These are phyloP conservation scores for Mesitornis unicolor DNA, from an alignment of 2,113 vertebrate species.

Conservation along the genomic window DNA sequence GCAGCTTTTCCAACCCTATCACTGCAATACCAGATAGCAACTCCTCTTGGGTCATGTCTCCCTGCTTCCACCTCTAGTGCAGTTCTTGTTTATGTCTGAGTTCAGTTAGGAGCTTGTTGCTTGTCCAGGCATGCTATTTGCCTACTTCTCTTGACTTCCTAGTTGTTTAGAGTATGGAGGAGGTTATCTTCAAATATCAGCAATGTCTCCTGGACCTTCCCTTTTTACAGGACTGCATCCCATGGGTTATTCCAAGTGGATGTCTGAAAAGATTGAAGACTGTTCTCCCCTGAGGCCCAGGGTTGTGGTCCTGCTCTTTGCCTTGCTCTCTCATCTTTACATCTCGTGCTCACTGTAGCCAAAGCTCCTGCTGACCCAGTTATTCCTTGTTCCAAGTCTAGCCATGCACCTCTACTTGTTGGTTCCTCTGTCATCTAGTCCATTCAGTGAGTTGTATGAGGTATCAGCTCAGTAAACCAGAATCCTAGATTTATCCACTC, in stretches of 20 bases:
- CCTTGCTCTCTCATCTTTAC: background rate
- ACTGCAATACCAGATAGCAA: background rate
- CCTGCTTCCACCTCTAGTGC: background rate
- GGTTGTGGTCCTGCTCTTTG: background rate
- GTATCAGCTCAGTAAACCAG: background rate
- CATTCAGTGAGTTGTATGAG: background rate
- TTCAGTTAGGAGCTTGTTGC: background rate
- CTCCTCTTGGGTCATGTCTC: background rate
- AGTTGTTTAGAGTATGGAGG: background rate
- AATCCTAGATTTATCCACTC: background rate
- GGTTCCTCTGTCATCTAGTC: background rate
- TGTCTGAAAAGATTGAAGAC: background rate
- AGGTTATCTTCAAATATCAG: rapidly evolving
- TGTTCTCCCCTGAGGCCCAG: background rate
- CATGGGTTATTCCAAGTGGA: background rate
- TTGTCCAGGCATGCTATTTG: background rate
- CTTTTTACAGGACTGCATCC: background rate
- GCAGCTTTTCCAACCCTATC: background rate
- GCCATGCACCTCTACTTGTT: background rate
- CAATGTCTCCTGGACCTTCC: rapidly evolving
- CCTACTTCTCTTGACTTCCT: background rate
- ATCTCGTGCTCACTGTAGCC: background rate
- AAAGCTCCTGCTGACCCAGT: background rate
- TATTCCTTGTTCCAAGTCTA: background rate
- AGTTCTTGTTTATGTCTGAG: background rate